Conservation (phyloP, 2,888 invertebrate species). For the Gymnoscelis rufifasciata region DNA sequence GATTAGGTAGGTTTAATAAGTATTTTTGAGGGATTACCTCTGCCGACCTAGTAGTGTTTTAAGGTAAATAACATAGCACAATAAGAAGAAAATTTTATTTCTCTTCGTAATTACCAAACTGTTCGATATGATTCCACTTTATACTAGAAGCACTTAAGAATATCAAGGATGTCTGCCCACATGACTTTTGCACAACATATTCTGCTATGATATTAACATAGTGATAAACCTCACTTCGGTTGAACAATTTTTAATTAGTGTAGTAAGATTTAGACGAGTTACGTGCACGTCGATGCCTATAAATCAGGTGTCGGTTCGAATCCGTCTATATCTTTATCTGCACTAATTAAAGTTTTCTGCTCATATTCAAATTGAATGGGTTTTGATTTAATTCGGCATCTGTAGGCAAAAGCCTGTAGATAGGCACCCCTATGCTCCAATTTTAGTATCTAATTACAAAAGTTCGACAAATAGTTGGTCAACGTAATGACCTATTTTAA, state of each 20-base stretch:
- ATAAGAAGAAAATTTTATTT: slow-evolving; percentile 68
- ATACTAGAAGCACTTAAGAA: slow-evolving; percentile 53
- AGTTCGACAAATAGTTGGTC: slow-evolving; percentile 24
- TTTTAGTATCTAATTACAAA: slow-evolving; percentile 17
- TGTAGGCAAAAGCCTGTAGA: neutral
- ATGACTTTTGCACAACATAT: neutral
- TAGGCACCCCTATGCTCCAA: slow-evolving; percentile 6
- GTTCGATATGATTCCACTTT: slow-evolving; percentile 70
- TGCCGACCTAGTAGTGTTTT: too few species aligned
- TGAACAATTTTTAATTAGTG: too few species aligned
- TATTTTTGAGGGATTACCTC: too few species aligned
- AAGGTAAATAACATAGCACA: neutral
- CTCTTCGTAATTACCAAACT: slow-evolving; percentile 68
- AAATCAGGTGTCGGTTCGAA: too few species aligned
- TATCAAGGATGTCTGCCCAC: slow-evolving; percentile 23
- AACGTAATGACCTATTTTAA: slow-evolving; percentile 14
- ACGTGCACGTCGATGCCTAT: too few species aligned
- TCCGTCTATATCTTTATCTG: too few species aligned
- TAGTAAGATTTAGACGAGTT: too few species aligned
- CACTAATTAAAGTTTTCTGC: too few species aligned
- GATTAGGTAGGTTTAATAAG: too few species aligned
- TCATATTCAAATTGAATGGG: neutral
- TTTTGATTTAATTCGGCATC: neutral
- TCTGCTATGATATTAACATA: neutral
- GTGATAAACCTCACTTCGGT: too few species aligned